Base-by-base conservation (phyloP, 1,140 invertebrate species). In the Drosophila ercepeae region DNA sequence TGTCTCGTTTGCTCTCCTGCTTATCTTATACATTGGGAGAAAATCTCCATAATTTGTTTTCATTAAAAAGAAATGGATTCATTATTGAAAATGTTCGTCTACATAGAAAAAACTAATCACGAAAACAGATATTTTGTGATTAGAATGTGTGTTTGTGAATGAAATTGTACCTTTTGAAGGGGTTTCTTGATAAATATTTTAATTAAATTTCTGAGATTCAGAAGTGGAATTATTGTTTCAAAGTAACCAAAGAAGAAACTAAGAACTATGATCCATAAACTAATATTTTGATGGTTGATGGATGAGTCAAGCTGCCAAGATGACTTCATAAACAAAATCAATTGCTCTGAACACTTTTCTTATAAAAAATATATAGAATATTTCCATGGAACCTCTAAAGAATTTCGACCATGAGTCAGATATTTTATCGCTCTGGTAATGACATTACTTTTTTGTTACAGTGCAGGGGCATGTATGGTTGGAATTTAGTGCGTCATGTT, bases 401-500 rank as follows among this genome's bases (percentile, higher is more conserved):
- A 45, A 18, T 19, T 16, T 2, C 9, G 9, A 9, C 1, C 5
- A 41, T 63, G 58, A 50, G 9, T 64, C 42, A 61, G 13, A 39
- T 16, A 8, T 13, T 39, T 39, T 14, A 39, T 39, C 3, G 36
- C 13, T 16, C 36, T 16, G 4, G 39, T 8, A 27, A 8, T 13
- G 4, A 1, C 3, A 2, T 36, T 16, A 0, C 11, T 1, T 63
- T 63, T 41, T 54, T 58, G 21, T 54, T 27, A 4, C 3, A 48
- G 55, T 53, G 53, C 51, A 67, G 5, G 29, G 29, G n/a, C 29
- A 53, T 46, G 48, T 63, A 34, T 51, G 41, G 39, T 19, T 41
- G 78, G 73, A 86, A 86, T 84, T 81, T 79, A 76, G 79, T 84
- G 79, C 79, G 79, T 84, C 79, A 84, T 79, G 76, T 78, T 52